These are phyloP conservation scores for Scophthalmus maximus DNA, from an alignment of 2,113 vertebrate species.

Conservation along the genomic window DNA sequence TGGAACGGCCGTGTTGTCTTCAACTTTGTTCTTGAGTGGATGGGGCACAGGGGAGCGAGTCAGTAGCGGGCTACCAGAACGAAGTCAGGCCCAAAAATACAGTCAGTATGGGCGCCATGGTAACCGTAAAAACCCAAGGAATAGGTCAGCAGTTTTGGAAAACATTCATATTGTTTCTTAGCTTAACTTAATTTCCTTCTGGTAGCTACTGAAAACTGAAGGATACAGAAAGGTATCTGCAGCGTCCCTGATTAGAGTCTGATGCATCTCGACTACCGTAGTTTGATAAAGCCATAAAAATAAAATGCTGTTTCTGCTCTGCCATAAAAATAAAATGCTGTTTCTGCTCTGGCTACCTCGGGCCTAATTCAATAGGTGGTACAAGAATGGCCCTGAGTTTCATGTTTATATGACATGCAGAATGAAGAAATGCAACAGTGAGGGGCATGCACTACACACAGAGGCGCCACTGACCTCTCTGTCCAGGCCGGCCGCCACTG, in stretches of 20 bases:
- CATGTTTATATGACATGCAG: too few species aligned
- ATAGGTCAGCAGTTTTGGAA: neutral
- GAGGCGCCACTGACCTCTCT: slow-evolving; percentile 88
- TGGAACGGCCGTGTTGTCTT: slow-evolving; percentile 2
- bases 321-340: neutral
- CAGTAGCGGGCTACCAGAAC: neutral
- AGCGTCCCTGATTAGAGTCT: neutral
- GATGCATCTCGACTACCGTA: neutral
- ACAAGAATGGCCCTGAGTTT: too few species aligned
- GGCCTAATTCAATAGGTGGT: neutral
- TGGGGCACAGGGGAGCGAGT: neutral
- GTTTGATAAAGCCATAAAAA: neutral
- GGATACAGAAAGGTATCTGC: neutral
- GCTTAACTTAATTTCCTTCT: neutral
- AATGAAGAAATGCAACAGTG: too few species aligned
- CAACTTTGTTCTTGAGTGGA: slow-evolving; percentile 7
- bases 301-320: too few species aligned
- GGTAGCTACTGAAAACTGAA: too few species aligned
- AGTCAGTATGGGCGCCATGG: neutral
- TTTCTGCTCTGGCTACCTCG: neutral
- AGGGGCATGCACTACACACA: neutral
- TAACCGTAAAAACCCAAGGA: neutral
- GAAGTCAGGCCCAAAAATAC: neutral
- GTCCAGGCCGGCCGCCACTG: slow-evolving; percentile 95
- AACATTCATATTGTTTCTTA: neutral